A percentile compares a stretch with the other conserved stretches of the same genome.
Evolutionary conservation across 92 coral and sea anemone species (phyloP).

Genomic region (Ricordea florida): DNA sequence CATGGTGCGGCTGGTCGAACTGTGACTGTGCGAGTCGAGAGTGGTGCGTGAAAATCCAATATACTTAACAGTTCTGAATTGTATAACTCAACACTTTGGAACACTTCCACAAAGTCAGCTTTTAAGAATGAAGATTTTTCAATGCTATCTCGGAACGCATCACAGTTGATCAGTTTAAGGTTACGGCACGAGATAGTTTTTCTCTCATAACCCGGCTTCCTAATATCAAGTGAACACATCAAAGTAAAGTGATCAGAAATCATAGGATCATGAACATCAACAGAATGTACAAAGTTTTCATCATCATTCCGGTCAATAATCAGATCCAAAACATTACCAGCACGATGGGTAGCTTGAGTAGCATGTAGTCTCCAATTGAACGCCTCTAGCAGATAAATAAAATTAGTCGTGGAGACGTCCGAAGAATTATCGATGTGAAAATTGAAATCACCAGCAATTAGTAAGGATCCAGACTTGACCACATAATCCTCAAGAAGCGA

Average conservation of each 20-base stretch:
- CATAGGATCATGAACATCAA: background rate
- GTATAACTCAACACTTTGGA: constrained; percentile 6
- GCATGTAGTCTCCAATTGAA: constrained; percentile 29
- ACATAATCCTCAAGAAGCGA: constrained; percentile 26
- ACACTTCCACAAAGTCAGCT: background rate
- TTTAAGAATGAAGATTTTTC: background rate
- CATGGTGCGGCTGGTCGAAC: background rate
- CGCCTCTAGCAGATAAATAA: constrained; percentile 35
- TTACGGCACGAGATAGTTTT: constrained; percentile 11
- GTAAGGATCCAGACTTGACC: constrained; percentile 31
- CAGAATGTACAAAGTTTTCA: background rate
- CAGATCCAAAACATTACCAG: constrained; percentile 40
- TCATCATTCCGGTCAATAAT: constrained; percentile 16
- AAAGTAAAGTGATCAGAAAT: constrained; percentile 1
- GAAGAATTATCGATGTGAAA: constrained; percentile 37
- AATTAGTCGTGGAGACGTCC: constrained; percentile 18
- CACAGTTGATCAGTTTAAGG: background rate
- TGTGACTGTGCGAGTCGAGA: constrained; percentile 2
- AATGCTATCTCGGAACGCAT: constrained; percentile 6
- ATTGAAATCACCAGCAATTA: constrained; percentile 34
- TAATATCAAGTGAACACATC: constrained; percentile 6
- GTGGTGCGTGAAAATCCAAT: background rate
- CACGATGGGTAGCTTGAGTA: constrained; percentile 40
- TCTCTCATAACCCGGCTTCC: background rate
- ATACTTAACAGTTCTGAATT: constrained; percentile 1